Evolutionary conservation across 1,140 invertebrate genomes (phyloP), one percentile per base, ranked within the genome.

Genomic region (Neodiprion lecontei): DNA sequence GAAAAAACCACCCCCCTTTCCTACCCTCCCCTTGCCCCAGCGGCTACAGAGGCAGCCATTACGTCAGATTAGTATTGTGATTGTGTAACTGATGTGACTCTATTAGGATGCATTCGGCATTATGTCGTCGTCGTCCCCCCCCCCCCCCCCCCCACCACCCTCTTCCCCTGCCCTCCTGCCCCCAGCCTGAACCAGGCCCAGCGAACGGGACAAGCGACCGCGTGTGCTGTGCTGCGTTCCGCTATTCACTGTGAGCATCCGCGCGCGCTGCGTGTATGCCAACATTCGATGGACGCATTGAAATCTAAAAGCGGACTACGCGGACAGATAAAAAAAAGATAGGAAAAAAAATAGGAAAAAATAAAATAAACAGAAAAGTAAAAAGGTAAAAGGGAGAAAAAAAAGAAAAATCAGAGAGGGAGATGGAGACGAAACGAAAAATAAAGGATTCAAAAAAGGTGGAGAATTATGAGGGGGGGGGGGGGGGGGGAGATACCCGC

Each of bases 51-150:
- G 23, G 68, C 21, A 23, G 47, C 85, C 81, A 87, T 88, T 88
- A 88, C 86, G 82, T 83, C 82, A 80, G 80, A 86, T 88, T 87
- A 87, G 84, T 81, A 88, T 88, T 88, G 86, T 88, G 84, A 86
- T 87, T 87, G 85, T 87, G 87, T 87, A 87, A 87, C 85, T 82
- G 84, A 86, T 83, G 83, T 87, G 85, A 85, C 84, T 86, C 86
- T 81, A 86, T 88, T 88, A 87, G 86, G 80, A 81, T 76, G 81
- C 77, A 79, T 79, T 69, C 40, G 67, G 81, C 78, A 82, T 82
- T 83, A 83, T 83, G 75, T 79, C 50, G 70, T 70, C 67, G 72
- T 65, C 67, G 72, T 67, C 74, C 53, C 21, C 61, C 50, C 48
- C 72, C 53, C 53, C 65, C 65, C 72, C 71, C 47, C 48, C 70